A percentile compares a stretch with the other conserved stretches of the same genome.
Evolutionary conservation across 2,888 invertebrate species (phyloP).

Genomic region (Chromoteleia sp.): DNA sequence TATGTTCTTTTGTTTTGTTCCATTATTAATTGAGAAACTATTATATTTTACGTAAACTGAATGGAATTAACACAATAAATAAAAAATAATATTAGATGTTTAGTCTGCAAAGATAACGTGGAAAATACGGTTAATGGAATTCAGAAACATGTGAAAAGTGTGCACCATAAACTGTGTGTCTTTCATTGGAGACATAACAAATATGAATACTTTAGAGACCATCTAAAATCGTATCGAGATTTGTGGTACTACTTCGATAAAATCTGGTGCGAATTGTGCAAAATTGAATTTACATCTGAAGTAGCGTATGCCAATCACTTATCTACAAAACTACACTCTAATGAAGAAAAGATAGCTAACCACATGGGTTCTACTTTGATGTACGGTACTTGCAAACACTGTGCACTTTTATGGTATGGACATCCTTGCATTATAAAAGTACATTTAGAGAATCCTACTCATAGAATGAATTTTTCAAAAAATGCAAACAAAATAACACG

Average conservation of each 20-base stretch:
- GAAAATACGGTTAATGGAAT: neutral
- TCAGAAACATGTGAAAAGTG: neutral
- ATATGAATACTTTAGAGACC: neutral
- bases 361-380: no score
- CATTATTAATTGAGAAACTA: no score
- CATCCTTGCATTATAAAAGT: neutral
- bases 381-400: constrained; percentile 1
- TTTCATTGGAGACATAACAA: neutral
- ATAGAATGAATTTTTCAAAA: no score
- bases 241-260: constrained; percentile 4
- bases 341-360: no score
- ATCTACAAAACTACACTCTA: no score
- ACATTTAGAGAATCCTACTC: no score
- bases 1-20: no score
- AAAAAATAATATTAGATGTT: no score
- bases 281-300: neutral
- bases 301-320: constrained; percentile 6
- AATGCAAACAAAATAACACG: no score
- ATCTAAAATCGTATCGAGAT: neutral
- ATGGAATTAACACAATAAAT: no score
- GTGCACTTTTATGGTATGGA: constrained; percentile 6
- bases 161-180: neutral
- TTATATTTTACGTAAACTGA: no score
- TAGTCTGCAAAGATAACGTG: no score
- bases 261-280: constrained; percentile 1